Base-by-base conservation (phyloP, 2,797 vertebrate species). In the Sebastes trivittatus region DNA sequence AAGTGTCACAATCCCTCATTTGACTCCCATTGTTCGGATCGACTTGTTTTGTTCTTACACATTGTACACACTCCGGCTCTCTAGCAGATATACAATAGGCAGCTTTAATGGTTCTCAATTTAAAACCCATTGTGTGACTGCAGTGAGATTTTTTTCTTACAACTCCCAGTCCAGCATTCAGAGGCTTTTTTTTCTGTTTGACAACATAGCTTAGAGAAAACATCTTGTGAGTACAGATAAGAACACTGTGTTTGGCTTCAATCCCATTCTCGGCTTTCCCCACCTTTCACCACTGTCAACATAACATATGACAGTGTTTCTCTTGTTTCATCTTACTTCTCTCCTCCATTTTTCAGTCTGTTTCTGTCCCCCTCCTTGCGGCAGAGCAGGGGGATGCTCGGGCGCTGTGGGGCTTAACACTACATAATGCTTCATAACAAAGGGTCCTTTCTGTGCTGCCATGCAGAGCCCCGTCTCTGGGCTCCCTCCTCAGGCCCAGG, bases 361-460 rank as follows among this genome's bases (percentile, higher is more conserved):
- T 84, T 69, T 80, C 58, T 66, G 73, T 66, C 68, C 34, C 68
- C 23, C 61, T 81, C 56, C 81, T 83, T 83, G 78, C 23, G 42
- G 77, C 75, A 59, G 71, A 80, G 78, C 72, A 83, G 67, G 84
- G 72, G 76, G 90, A 90, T 87, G 84, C 75, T 85, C 60, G 46
- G 83, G 68, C 52, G 22, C 85, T 82, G 61, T 87, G 62, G 80
- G 86, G 83, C 84, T 90, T 87, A 88, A 87, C 87, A 81, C 87
- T 58, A 77, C 86, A 89, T 91, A 92, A 81, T 94, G 71, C 83
- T 78, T 72, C 7, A 63, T 84, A 91, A 92, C 95, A 95, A 94
- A 93, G 91, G 84, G 68, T 78, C 83, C 87, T 94, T 94, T 94
- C 88, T 94, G 78, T 80, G 83, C 86, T 89, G 86, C 87, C 84